Evolutionary conservation across 2,113 vertebrate genomes (phyloP), one percentile per base, ranked within the genome.

Genomic region (Microcebus jonahi): DNA sequence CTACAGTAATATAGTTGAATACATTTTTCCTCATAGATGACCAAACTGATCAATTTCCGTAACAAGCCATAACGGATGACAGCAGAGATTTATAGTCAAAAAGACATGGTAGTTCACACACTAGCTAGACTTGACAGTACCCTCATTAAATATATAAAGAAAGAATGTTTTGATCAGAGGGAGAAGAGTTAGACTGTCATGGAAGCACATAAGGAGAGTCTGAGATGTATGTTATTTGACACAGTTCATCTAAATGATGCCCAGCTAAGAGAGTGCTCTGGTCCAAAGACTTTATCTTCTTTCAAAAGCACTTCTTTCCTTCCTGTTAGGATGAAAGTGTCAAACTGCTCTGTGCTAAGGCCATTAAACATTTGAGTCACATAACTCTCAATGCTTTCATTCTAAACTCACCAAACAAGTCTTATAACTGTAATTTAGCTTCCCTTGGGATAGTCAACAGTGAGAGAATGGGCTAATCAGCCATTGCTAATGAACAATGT

Each of bases 21-120:
- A 70, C 10, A 97, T 80, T 39, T 82, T 71, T 91, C 77, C 23
- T 92, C 50, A 77, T 31, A 85, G 67, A 77, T 80, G 21, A 91
- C 85, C 50, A 87, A 92, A 90, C n/a, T 79, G 34, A 94, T 79
- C 50, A 55, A 82, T 57, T 79, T 90, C 36, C 42, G 3, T 84
- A 95, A 70, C 42, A 88, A 79, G 1, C 20, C 21, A 75, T 7
- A 94, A 82, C 10, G n/a, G 61, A 85, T 86, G 61, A 90, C 3
- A 88, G 61, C 42, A 94, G 39, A 84, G 53, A 95, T 14, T 8
- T 88, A 17, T 5, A 77, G 82, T 63, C 17, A 76, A 55, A 96
- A 95, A 59, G 31, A 80, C 39, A 45, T 14, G 23, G 68, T 39
- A 67, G 39, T 71, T 85, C 81, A 59, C 34, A 86, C 23, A 70